A percentile compares a stretch with the other conserved stretches of the same genome.
Conservation (phyloP, 2,888 invertebrate genomes). For the Periphyllus acericola region DNA sequence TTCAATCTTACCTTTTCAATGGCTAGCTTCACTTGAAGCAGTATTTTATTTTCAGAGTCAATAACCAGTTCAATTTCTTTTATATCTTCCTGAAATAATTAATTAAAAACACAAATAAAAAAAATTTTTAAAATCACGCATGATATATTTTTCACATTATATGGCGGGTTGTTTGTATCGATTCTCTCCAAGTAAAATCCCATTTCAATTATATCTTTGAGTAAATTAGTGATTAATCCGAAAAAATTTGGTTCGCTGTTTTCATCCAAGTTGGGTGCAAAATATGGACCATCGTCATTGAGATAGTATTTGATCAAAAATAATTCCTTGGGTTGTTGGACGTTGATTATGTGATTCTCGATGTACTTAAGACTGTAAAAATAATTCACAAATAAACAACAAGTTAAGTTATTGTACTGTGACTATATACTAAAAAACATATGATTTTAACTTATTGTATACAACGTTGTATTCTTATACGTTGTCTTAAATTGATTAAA, state of each 20-base stretch:
- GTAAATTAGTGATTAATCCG: constrained; percentile 64
- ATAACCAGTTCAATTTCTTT: background rate
- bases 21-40: constrained; percentile 6
- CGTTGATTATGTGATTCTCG: background rate
- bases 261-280: constrained; percentile 40
- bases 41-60: background rate
- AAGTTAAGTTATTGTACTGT: background rate
- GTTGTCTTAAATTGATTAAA: background rate
- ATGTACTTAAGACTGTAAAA: constrained; percentile 39
- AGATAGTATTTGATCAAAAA: constrained; percentile 27
- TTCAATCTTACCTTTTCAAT: background rate
- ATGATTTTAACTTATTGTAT: background rate
- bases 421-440: no score
- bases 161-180: background rate
- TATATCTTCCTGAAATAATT: constrained; percentile 25
- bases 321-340: background rate
- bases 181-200: constrained; percentile 32
- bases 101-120: background rate
- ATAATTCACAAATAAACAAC: background rate
- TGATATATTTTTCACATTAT: constrained; percentile 17
- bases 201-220: constrained; percentile 64
- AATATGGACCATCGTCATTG: background rate
- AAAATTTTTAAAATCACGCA: background rate
- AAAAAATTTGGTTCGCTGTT: constrained; percentile 3
- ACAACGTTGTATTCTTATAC: background rate